phyloP scores from a whole-genome alignment of 2,113 vertebrate species.

The Procavia capensis region DNA sequence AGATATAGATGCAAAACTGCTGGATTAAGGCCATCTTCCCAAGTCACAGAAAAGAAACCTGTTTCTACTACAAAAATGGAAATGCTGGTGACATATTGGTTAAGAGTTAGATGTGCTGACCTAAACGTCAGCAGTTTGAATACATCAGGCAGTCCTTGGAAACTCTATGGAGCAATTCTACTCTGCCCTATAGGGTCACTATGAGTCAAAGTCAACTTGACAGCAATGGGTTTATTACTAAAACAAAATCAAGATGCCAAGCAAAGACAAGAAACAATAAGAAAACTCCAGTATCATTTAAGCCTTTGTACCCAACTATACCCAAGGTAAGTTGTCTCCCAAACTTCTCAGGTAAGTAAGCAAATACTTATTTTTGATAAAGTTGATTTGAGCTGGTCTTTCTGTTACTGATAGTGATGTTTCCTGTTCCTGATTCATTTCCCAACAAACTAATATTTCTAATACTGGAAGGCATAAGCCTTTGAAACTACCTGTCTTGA shows the following conservation, averaged over 20 bases:
- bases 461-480: background rate
- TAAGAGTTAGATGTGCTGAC: too few relatives aligned
- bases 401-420: background rate
- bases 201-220: too few relatives aligned
- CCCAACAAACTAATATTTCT: background rate
- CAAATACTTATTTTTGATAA: background rate
- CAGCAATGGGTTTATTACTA: too few relatives aligned
- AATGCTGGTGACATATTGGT: too few relatives aligned
- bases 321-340: background rate
- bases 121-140: too few relatives aligned
- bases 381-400: background rate
- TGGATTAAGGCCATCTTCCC: background rate
- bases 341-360: too few relatives aligned
- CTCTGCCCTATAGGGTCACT: too few relatives aligned
- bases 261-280: background rate
- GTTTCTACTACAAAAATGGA: background rate
- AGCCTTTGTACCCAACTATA: background rate
- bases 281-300: background rate
- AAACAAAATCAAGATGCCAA: background rate
- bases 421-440: constrained; percentile 1
- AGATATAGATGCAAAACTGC: background rate
- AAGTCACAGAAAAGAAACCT: background rate
- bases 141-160: too few relatives aligned
- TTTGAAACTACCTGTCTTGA: background rate
- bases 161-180: too few relatives aligned